These are phyloP conservation scores for Aurelia aurita DNA, from an alignment of 30 jellyfish, hydroid and myxozoan species.

Conservation along the genomic window DNA sequence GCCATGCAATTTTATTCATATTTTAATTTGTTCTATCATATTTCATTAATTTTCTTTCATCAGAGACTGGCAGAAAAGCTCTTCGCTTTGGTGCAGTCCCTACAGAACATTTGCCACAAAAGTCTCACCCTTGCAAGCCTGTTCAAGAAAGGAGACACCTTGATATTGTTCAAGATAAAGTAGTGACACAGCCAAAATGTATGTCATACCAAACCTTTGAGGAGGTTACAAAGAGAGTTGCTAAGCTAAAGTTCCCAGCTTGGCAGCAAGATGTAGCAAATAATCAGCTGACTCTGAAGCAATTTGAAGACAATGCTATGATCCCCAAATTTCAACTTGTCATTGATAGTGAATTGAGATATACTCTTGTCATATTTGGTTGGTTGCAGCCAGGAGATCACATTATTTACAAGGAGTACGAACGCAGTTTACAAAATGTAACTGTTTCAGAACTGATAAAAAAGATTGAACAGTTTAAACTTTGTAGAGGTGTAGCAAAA, in stretches of 20 bases:
- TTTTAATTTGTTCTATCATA: neutral
- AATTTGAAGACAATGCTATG: slow-evolving; percentile 34
- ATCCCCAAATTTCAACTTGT: slow-evolving; percentile 30
- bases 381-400: slow-evolving; percentile 24
- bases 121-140: slow-evolving; percentile 27
- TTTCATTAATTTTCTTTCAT: neutral
- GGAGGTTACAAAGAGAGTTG: slow-evolving; percentile 31
- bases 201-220: slow-evolving; percentile 7
- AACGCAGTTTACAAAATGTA: slow-evolving; percentile 26
- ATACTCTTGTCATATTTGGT: slow-evolving; percentile 12
- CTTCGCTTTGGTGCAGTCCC: slow-evolving; percentile 38
- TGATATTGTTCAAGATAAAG: slow-evolving; percentile 19
- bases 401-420: slow-evolving; percentile 18
- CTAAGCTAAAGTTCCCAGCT: slow-evolving; percentile 13
- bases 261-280: slow-evolving; percentile 36
- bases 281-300: slow-evolving; percentile 19
- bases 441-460: slow-evolving; percentile 26
- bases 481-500: slow-evolving; percentile 21
- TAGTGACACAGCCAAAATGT: slow-evolving; percentile 6
- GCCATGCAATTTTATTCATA: neutral
- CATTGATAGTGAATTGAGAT: slow-evolving; percentile 8
- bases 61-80: slow-evolving; percentile 12
- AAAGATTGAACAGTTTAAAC: slow-evolving; percentile 9
- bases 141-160: slow-evolving; percentile 30
- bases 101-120: slow-evolving; percentile 22